These are phyloP conservation scores for Peromyscus nudipes DNA, from an alignment of 2,797 vertebrate species.

Conservation along the genomic window DNA sequence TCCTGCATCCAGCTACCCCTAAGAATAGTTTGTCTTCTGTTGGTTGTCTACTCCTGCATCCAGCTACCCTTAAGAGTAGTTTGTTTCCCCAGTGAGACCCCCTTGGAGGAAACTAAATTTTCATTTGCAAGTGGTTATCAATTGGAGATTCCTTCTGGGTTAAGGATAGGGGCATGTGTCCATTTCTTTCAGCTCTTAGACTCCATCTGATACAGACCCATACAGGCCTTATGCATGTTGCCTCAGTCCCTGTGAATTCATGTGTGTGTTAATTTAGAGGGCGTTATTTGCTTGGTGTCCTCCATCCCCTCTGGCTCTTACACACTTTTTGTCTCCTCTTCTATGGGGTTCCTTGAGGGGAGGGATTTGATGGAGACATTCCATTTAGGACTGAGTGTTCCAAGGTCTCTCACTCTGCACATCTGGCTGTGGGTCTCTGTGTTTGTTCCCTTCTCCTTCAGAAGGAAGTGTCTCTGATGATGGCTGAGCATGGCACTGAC, in stretches of 20 bases:
- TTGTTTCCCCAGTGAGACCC: neutral
- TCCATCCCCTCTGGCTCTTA: neutral
- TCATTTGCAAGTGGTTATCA: neutral
- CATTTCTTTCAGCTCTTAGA: neutral
- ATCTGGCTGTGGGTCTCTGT: neutral
- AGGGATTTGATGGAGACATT: neutral
- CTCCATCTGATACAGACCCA: neutral
- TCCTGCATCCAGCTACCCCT: neutral
- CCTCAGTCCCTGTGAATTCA: neutral
- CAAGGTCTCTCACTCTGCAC: neutral
- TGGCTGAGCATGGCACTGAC: neutral
- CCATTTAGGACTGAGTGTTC: neutral
- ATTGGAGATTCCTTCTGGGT: neutral
- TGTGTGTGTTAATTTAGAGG: neutral
- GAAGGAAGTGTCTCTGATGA: neutral
- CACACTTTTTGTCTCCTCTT: neutral
- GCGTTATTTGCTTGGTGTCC: neutral
- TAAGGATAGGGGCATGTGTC: neutral
- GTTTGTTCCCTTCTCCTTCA: neutral
- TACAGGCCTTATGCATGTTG: neutral
- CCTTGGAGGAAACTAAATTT: neutral
- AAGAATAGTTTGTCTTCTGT: neutral
- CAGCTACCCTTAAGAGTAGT: neutral
- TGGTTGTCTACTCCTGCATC: no score
- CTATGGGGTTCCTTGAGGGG: neutral